Evolutionary conservation across 2,113 vertebrate species (phyloP).

Genomic region (Motacilla tschutschensis): DNA sequence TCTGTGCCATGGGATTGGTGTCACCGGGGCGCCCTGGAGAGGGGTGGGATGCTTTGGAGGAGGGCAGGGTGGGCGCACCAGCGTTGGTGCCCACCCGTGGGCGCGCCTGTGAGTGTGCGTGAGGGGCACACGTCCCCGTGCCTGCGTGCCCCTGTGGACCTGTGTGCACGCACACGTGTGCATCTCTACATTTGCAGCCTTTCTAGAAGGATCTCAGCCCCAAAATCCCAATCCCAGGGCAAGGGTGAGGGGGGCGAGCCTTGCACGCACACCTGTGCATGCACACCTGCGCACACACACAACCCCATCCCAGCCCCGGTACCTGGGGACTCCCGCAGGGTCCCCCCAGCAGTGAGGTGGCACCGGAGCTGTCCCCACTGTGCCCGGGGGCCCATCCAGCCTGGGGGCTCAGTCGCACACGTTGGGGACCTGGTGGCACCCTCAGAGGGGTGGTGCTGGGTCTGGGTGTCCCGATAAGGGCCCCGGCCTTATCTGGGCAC

Average conservation of each 20-base stretch:
- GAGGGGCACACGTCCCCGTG: neutral
- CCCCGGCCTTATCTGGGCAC: neutral
- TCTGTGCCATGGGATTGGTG: rapidly evolving
- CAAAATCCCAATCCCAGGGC: neutral
- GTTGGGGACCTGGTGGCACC: neutral
- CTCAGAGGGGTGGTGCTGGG: neutral
- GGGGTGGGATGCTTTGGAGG: neutral
- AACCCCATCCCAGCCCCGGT: rapidly evolving
- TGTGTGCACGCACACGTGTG: rapidly evolving
- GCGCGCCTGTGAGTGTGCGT: neutral
- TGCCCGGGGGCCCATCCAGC: rapidly evolving
- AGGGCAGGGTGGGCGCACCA: too few relatives aligned
- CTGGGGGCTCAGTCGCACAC: rapidly evolving
- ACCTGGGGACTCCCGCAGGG: rapidly evolving
- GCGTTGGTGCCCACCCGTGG: too few relatives aligned
- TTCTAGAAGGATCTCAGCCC: neutral
- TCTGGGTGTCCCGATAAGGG: neutral
- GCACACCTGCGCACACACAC: neutral
- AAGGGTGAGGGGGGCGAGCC: neutral
- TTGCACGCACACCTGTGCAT: neutral
- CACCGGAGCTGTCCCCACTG: rapidly evolving
- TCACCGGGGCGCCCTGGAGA: neutral
- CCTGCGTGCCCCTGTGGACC: rapidly evolving
- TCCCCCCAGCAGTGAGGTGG: rapidly evolving
- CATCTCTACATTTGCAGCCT: rapidly evolving